Conservation (phyloP, 30 jellyfish, hydroid and myxozoan genomes). For the Clytia hemisphaerica region DNA sequence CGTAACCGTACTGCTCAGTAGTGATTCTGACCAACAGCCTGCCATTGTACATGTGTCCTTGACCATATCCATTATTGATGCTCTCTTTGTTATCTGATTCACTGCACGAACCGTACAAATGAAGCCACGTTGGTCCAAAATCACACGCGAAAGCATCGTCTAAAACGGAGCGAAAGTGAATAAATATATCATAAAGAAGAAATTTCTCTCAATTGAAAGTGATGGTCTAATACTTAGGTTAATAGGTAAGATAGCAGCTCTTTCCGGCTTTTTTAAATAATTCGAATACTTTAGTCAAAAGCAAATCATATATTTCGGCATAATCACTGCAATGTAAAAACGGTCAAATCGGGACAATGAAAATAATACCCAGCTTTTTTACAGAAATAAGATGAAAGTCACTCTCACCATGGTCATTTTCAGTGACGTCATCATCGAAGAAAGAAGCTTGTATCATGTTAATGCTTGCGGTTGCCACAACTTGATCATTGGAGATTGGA, state of each 20-base stretch:
- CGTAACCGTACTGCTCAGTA: background rate
- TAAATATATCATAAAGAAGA: too few relatives aligned
- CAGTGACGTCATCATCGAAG: too few relatives aligned
- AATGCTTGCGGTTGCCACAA: too few relatives aligned
- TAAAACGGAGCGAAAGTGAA: background rate
- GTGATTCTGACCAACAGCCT: slow-evolving; percentile 3
- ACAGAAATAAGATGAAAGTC: too few relatives aligned
- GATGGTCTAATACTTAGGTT: background rate
- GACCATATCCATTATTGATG: slow-evolving; percentile 17
- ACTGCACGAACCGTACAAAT: slow-evolving; percentile 41
- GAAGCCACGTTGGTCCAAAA: slow-evolving; percentile 46
- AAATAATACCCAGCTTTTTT: too few relatives aligned
- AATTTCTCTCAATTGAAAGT: background rate
- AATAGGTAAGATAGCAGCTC: background rate
- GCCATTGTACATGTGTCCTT: slow-evolving; percentile 20
- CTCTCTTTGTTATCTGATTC: slow-evolving; percentile 11
- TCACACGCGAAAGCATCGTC: slow-evolving; percentile 7
- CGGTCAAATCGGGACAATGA: too few relatives aligned
- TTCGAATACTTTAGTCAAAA: background rate
- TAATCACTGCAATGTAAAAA: too few relatives aligned
- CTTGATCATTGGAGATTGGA: too few relatives aligned
- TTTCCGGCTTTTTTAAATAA: background rate
- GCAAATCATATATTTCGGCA: slow-evolving; percentile 4
- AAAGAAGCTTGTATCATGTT: too few relatives aligned
- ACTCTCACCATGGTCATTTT: too few relatives aligned